Base-by-base conservation (phyloP, 2,797 vertebrate species). In the Threskiornis aethiopicus region DNA sequence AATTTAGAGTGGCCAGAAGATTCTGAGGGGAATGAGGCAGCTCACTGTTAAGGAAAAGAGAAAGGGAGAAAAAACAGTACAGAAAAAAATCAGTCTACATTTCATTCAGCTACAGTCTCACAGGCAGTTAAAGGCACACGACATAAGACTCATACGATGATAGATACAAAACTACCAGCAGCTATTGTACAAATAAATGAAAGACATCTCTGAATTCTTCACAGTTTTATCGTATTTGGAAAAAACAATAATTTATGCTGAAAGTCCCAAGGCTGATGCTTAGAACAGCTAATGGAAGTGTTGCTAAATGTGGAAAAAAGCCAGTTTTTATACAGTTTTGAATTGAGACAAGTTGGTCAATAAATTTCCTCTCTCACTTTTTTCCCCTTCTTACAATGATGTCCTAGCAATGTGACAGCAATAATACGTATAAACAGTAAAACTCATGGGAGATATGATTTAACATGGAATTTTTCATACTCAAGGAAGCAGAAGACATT, bases 1-100 rank as follows among this genome's bases (percentile, higher is more conserved):
- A 97, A 20, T 99, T 99, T 78, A 99, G 98, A 24, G 97, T 97
- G 79, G 99, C 99, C 91, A 98, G 97, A 24, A 99, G 99, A 95
- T 99, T 99, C 95, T 99, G 99, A 14, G 99, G 99, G 3, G 99
- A 98, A 91, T 99, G 99, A 44, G 99, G 99, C 97, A 99, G 98
- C 95, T 99, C 99, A 9, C 99, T 99, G 93, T 26, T 47, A 44
- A 31, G 67, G 10, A 55, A 71, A 25, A 70, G 47, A 52, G 24
- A 66, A 41, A 28, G 9, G 37, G 25, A 54, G 22, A 31, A 29
- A 88, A 90, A 92, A 49, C 13, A 33, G 15, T 33, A n/a, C 5
- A 16, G 88, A 96, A 52, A 51, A 29, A 93, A 89, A 80, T 64
- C 19, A 75, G 54, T 15, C 66, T 37, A 7, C 8, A 3, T 73